phyloP scores from a whole-genome alignment of 2,888 invertebrate genomes.

The Ophioninae sp. region DNA sequence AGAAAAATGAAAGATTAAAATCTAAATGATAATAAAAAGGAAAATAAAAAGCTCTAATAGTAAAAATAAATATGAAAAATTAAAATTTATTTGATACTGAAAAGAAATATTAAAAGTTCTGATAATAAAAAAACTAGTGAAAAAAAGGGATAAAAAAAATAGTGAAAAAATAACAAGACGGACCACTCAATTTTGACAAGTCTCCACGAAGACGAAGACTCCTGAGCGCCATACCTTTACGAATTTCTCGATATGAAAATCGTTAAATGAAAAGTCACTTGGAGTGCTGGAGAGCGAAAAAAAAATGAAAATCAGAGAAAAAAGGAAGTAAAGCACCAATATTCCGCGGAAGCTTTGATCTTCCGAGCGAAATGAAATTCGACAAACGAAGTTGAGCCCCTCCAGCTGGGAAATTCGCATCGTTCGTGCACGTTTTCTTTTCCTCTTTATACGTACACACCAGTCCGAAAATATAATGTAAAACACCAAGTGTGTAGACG shows the following conservation, averaged over 20 bases:
- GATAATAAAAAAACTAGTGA: too few species aligned
- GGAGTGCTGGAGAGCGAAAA: constrained; percentile 10
- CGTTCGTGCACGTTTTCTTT: constrained; percentile 21
- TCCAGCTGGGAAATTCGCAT: constrained; percentile 41
- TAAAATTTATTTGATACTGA: too few species aligned
- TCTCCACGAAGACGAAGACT: constrained; percentile 1
- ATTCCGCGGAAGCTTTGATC: constrained; percentile 58
- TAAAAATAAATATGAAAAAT: too few species aligned
- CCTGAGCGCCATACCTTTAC: constrained; percentile 6
- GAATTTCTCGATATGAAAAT: constrained; percentile 35
- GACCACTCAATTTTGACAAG: background rate
- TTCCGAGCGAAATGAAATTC: constrained; percentile 55
- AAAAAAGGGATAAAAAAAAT: too few species aligned
- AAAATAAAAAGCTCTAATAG: too few species aligned
- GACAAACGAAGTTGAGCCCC: constrained; percentile 52
- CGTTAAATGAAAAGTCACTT: constrained; percentile 36
- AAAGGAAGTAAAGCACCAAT: constrained; percentile 35
- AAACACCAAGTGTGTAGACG: background rate
- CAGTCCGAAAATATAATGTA: background rate
- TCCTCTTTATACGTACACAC: constrained; percentile 14
- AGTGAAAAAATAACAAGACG: background rate
- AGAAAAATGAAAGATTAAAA: too few species aligned
- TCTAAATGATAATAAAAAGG: too few species aligned
- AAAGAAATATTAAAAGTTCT: too few species aligned
- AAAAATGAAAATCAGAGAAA: background rate